These are phyloP conservation scores for Aphelinus atriplicis DNA, from an alignment of 1,140 invertebrate genomes.

Conservation along the genomic window DNA sequence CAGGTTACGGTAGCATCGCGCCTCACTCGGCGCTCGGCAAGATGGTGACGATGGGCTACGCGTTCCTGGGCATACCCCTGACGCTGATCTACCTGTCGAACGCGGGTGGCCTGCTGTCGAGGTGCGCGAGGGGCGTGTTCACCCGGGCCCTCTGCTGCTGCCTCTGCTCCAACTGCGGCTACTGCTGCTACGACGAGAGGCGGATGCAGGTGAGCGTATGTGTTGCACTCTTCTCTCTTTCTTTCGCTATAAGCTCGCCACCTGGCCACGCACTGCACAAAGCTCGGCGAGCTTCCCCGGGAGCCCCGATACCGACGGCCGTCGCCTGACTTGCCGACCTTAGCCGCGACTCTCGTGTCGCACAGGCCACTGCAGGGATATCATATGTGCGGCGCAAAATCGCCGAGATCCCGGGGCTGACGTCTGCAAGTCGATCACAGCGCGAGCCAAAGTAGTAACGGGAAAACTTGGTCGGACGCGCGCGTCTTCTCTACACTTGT, in stretches of 20 bases:
- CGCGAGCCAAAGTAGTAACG: no score
- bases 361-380: no score
- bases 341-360: no score
- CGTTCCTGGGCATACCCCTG: constrained; percentile 88
- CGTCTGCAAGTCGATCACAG: no score
- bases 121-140: constrained; percentile 88
- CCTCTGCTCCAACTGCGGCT: constrained; percentile 84
- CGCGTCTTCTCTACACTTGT: no score
- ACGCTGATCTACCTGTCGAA: constrained; percentile 89
- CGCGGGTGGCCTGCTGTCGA: constrained; percentile 83
- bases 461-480: no score
- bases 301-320: no score
- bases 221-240: constrained; percentile 35
- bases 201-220: constrained; percentile 71
- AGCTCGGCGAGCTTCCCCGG: no score
- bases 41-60: constrained; percentile 88
- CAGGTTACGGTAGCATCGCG: constrained; percentile 90
- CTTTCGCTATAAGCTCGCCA: not conserved
- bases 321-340: no score
- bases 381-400: no score
- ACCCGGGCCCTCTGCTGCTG: constrained; percentile 84
- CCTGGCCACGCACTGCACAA: no score
- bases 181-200: constrained; percentile 85
- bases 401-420: no score
- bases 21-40: constrained; percentile 84